Base-by-base conservation (phyloP, 1,140 invertebrate genomes). In the Mercenaria mercenaria region DNA sequence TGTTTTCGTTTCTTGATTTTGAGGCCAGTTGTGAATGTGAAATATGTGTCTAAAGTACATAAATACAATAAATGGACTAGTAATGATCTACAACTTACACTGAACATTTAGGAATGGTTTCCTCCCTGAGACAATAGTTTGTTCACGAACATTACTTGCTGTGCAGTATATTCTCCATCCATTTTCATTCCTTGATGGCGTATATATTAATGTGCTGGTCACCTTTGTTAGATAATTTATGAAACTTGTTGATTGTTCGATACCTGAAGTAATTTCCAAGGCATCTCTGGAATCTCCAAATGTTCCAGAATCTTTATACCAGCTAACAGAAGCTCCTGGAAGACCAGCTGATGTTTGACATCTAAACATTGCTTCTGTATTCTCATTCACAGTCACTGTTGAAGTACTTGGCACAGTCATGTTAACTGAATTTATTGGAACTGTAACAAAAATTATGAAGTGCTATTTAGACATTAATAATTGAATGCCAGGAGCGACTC, bases 261-360 rank as follows among this genome's bases (percentile, higher is more conserved):
- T 15, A 29, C 11, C 11, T 29, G n/a, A 29, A 29, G 23, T 64
- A 64, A 64, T 64, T 26, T 64, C n/a, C 29, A 64, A 4, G 26
- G 26, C 59, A 29, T 64, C 59, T 29, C 26, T 15, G 26, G 59
- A 8, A n/a, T n/a, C n/a, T 29, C 6, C 26, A 4, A 26, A 10
- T 64, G 59, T 64, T 64, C 59, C 59, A 29, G n/a, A 29, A 29
- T 64, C 59, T 64, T 64, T 64, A 64, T 64, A 64, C 59, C 59
- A 64, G n/a, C n/a, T 64, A 29, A 64, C 26, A 29, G 59, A 29
- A 11, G 59, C n/a, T 64, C 6, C 59, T 64, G 59, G 59, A 29
- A 26, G n/a, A 29, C 20, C 59, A 6, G 1, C n/a, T 29, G 26
- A 64, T 29, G 59, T 64, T 29, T 29, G 26, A 64, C 59, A 64